A percentile compares a stretch with the other conserved stretches of the same genome.
These are phyloP conservation scores for Nyctibius grandis DNA, from an alignment of 2,797 vertebrate species.

Conservation along the genomic window DNA sequence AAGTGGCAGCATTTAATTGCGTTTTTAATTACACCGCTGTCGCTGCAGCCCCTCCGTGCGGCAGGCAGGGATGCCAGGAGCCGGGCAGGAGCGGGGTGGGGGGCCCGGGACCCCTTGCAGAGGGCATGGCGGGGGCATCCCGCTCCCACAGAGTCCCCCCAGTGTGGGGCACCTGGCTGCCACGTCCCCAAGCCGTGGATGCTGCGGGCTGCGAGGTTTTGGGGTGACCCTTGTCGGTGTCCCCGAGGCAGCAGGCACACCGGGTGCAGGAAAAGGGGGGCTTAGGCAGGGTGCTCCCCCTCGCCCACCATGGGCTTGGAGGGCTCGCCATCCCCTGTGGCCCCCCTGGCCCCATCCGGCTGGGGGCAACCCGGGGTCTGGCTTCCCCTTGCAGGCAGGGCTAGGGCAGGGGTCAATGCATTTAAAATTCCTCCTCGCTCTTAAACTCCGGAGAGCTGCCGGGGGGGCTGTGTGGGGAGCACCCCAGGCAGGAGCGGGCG, in stretches of 20 bases:
- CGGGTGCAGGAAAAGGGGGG: background rate
- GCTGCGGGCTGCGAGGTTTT: background rate
- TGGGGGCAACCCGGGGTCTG: background rate
- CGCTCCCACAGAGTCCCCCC: background rate
- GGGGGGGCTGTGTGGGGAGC: background rate
- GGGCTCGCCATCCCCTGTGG: background rate
- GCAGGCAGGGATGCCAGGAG: background rate
- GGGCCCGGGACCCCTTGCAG: background rate
- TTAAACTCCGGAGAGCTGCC: rapidly evolving
- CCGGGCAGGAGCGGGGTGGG: background rate
- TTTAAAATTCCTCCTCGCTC: constrained; percentile 52
- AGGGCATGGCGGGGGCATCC: background rate
- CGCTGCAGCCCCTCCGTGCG: background rate
- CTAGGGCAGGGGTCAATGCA: constrained; percentile 27
- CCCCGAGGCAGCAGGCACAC: rapidly evolving
- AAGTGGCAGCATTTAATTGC: constrained; percentile 70
- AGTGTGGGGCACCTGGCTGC: background rate
- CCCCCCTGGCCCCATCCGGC: background rate
- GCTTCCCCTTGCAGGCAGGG: constrained; percentile 15
- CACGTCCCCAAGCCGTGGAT: background rate
- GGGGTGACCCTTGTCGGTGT: background rate
- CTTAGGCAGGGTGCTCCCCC: background rate
- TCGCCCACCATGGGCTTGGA: rapidly evolving
- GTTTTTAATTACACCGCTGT: constrained; percentile 67
- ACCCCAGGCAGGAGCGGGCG: rapidly evolving